Percentiles rank a stretch among this genome's conserved stretches.
Evolutionary conservation across 1,140 invertebrate species (phyloP).

Genomic region (Calycopis cecrops): DNA sequence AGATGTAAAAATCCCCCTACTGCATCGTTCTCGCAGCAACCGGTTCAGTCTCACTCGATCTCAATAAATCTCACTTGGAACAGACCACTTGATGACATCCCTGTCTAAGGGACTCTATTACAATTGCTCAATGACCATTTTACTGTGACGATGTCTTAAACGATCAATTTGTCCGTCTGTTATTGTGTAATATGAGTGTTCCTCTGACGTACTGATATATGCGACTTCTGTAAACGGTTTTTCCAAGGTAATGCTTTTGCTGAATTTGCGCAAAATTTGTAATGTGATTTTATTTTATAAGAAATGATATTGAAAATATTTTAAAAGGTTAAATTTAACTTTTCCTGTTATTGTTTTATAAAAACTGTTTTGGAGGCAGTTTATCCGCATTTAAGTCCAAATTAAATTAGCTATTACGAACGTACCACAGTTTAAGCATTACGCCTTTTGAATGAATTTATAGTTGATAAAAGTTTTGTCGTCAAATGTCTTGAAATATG

Average conservation of each 20-base stretch:
- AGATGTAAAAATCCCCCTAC: slow-evolving; percentile 9
- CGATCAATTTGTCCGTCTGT: slow-evolving; percentile 32
- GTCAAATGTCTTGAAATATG: too few relatives aligned
- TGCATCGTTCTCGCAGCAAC: slow-evolving; percentile 29
- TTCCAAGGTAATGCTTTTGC: not conserved
- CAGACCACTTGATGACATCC: slow-evolving; percentile 16
- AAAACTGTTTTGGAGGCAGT: too few relatives aligned
- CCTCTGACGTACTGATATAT: slow-evolving; percentile 36
- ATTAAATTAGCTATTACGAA: too few relatives aligned
- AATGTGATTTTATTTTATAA: not conserved
- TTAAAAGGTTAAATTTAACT: too few relatives aligned
- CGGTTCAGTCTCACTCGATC: slow-evolving; percentile 35
- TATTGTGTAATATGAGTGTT: slow-evolving; percentile 45
- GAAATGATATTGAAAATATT: too few relatives aligned
- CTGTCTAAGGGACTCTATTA: slow-evolving; percentile 21
- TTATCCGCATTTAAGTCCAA: too few relatives aligned
- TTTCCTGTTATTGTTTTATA: too few relatives aligned
- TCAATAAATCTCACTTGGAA: slow-evolving; percentile 47
- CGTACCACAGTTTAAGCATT: too few relatives aligned
- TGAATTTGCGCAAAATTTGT: not conserved
- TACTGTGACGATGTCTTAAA: slow-evolving; percentile 25
- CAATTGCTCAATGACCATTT: slow-evolving; percentile 26
- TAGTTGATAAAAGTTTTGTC: too few relatives aligned
- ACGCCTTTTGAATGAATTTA: too few relatives aligned
- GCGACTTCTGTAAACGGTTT: slow-evolving; percentile 18